Evolutionary conservation across 1,140 invertebrate genomes (phyloP).

Genomic region (Charaxes varanes): DNA sequence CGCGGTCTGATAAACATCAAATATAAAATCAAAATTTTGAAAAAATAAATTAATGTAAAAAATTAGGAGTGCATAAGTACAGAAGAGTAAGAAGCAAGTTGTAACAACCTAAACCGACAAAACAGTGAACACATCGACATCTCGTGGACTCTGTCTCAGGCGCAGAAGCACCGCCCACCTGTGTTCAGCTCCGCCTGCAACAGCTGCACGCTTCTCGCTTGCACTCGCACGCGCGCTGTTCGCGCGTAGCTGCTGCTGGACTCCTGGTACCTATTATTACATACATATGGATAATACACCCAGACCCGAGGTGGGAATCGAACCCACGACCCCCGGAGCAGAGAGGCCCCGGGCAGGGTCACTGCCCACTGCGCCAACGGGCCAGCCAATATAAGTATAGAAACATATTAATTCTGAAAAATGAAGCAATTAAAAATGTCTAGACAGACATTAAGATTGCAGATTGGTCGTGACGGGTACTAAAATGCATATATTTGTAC

Average conservation of each 20-base stretch:
- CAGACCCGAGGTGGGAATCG: no score
- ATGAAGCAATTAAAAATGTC: no score
- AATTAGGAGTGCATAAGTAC: slow-evolving; percentile 1
- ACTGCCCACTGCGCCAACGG: no score
- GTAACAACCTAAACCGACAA: slow-evolving; percentile 1
- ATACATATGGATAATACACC: no score
- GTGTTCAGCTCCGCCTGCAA: background rate
- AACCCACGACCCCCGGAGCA: no score
- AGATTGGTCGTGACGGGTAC: no score
- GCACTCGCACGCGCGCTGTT: slow-evolving; percentile 1
- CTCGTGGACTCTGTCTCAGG: background rate
- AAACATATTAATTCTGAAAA: no score
- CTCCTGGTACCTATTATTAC: slow-evolving; percentile 1
- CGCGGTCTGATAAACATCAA: no score
- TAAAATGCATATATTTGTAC: no score
- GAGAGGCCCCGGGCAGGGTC: no score
- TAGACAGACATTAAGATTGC: no score
- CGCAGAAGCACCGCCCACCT: slow-evolving; percentile 1
- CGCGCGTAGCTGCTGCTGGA: slow-evolving; percentile 1
- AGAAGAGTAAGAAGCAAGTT: background rate
- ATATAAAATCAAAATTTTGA: slow-evolving; percentile 1
- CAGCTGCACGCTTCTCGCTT: slow-evolving; percentile 1
- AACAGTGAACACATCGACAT: slow-evolving; percentile 1
- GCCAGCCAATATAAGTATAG: no score
- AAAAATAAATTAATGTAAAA: slow-evolving; percentile 1